Evolutionary conservation across 2,113 vertebrate species (phyloP), one percentile per base, ranked within the genome.

Genomic region (Antennarius striatus): DNA sequence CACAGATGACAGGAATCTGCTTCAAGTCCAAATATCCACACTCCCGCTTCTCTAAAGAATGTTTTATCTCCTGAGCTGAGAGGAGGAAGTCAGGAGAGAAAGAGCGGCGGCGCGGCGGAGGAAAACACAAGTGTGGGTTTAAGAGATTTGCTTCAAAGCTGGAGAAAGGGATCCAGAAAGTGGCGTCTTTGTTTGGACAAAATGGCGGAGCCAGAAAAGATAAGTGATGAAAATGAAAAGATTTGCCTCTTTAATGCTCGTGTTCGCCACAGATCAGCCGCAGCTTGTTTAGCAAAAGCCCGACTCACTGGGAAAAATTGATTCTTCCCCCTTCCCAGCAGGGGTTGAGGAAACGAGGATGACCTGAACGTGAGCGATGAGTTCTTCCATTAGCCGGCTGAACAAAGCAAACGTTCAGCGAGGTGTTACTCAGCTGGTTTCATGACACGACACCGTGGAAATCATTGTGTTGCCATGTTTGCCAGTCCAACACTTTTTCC

Each of bases 51-150:
- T 66, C 58, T 65, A 67, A 68, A 56, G 40, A 60, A 0, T 8
- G 36, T 52, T 64, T 63, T 3, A 75, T 69, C 14, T 69, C 42
- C 62, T 29, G 22, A 17, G 55, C 47, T 65, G 56, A 40, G 42
- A 39, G 50, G 40, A 42, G 32, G 43, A n/a, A n/a, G 14, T 46
- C 6, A 0, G 3, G 30, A 40, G 63, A 42, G 16, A 30, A 43
- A 22, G n/a, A 3, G 30, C 10, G 36, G 40, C 2, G 15, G 42
- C 40, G 29, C 16, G 12, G 30, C 30, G 22, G 48, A 50, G 51
- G 11, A 28, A 67, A 71, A 61, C 46, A 57, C 12, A 56, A 63
- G 16, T 39, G 49, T 70, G 43, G 52, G 57, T 77, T 62, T 36
- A 36, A 36, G 32, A 36, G 32, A 36, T 36, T 36, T 36, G 54